phyloP scores from a whole-genome alignment of 2,888 invertebrate species.

The Hirtodrosophila alboralis region DNA sequence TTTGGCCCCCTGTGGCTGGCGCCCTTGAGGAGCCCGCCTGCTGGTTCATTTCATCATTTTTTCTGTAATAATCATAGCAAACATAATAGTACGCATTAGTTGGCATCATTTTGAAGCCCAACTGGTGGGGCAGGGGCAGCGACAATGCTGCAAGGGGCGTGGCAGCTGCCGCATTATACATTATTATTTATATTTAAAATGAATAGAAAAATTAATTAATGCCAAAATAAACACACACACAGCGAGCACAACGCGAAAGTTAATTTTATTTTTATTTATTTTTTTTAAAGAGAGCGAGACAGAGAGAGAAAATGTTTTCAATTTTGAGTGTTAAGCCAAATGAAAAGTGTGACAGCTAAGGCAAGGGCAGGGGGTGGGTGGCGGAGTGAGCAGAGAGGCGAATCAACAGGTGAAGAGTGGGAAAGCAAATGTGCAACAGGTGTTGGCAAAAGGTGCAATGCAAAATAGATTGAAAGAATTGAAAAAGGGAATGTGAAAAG shows the following conservation, averaged over 20 bases:
- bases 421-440: constrained; percentile 10
- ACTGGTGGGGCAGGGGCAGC: not conserved
- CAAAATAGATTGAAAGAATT: not conserved
- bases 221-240: too few species aligned
- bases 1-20: constrained; percentile 85
- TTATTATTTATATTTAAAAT: too few species aligned
- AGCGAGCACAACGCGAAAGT: constrained; percentile 28
- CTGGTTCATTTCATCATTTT: constrained; percentile 85
- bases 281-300: constrained; percentile 19
- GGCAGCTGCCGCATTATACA: not conserved
- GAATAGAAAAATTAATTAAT: not conserved
- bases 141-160: not conserved
- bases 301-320: constrained; percentile 12
- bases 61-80: constrained; percentile 74
- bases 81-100: constrained; percentile 37
- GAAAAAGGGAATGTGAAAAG: too few species aligned
- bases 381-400: too few species aligned
- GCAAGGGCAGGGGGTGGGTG: too few species aligned
- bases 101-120: not conserved
- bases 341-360: constrained; percentile 22
- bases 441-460: not conserved
- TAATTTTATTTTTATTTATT: constrained; percentile 5
- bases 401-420: too few species aligned
- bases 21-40: constrained; percentile 85
- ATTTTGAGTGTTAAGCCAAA: constrained; percentile 22